Percentiles rank a stretch among this genome's conserved stretches.
These are phyloP conservation scores for Drosophila neotestacea DNA, from an alignment of 2,888 invertebrate genomes.

Conservation along the genomic window DNA sequence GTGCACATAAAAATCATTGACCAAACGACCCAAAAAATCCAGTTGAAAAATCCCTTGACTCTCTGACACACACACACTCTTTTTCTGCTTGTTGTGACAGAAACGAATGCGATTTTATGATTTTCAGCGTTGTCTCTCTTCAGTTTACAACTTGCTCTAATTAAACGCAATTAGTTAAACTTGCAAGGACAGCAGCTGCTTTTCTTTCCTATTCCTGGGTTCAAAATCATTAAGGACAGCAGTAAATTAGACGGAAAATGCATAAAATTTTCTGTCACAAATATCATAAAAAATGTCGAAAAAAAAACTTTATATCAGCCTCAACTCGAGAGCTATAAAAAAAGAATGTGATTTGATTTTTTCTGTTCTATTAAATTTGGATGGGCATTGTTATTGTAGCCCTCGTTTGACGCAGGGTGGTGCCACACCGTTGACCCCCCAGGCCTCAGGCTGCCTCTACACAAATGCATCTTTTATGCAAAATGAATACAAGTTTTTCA, in stretches of 20 bases:
- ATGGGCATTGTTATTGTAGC: slow-evolving; percentile 20
- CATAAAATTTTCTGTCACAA: slow-evolving; percentile 69
- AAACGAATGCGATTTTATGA: slow-evolving; percentile 40
- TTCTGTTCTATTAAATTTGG: slow-evolving; percentile 23
- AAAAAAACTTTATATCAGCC: slow-evolving; percentile 17
- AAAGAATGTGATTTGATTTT: slow-evolving; percentile 34
- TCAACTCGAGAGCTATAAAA: slow-evolving; percentile 21
- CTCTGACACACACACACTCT: background rate
- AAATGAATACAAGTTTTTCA: slow-evolving; percentile 41
- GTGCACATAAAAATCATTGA: slow-evolving; percentile 73
- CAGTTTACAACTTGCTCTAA: slow-evolving; percentile 71
- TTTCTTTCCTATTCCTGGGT: slow-evolving; percentile 19
- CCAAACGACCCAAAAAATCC: slow-evolving; percentile 42
- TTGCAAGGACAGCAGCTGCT: slow-evolving; percentile 37
- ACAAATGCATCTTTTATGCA: slow-evolving; percentile 64
- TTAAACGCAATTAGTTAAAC: slow-evolving; percentile 74
- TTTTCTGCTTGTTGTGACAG: slow-evolving; percentile 63
- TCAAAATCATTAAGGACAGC: slow-evolving; percentile 26
- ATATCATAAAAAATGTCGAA: slow-evolving; percentile 53
- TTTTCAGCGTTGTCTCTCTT: slow-evolving; percentile 31
- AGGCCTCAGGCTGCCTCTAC: slow-evolving; percentile 17
- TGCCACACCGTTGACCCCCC: slow-evolving; percentile 16
- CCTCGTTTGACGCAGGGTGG: background rate
- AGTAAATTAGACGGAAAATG: slow-evolving; percentile 60
- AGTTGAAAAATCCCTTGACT: slow-evolving; percentile 20